phyloP scores from a whole-genome alignment of 2,113 vertebrate species.

The Zosterops borbonicus region DNA sequence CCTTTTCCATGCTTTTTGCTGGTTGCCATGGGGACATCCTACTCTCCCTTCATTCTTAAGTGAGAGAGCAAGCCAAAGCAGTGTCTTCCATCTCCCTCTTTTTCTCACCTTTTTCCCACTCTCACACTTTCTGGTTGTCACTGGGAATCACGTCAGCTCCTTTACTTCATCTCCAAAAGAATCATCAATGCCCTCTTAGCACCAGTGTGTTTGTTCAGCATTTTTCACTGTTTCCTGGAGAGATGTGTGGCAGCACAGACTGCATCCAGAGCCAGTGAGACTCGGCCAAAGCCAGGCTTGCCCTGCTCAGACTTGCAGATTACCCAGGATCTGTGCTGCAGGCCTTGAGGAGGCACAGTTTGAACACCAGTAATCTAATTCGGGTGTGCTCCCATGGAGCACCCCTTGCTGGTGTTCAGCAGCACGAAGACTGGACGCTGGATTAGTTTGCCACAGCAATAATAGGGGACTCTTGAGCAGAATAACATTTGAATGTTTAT shows the following conservation, averaged over 20 bases:
- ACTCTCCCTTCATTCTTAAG: conserved; percentile 42
- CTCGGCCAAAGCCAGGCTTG: not conserved
- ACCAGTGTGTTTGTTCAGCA: not conserved
- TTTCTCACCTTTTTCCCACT: conserved; percentile 47
- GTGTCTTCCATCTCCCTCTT: not conserved
- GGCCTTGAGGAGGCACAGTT: not conserved
- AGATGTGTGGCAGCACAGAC: not conserved
- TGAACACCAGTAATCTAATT: not conserved
- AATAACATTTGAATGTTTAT: not conserved
- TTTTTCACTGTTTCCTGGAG: not conserved
- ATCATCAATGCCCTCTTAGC: conserved; percentile 39
- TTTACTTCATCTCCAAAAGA: conserved; percentile 16
- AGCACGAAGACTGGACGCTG: not conserved
- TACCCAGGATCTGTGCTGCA: not conserved
- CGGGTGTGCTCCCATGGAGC: not conserved
- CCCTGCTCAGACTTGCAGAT: conserved; percentile 18
- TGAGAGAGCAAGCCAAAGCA: conserved; percentile 3
- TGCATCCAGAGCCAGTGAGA: not conserved
- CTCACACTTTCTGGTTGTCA: conserved; percentile 47
- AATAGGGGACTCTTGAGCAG: not conserved
- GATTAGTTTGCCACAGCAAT: not conserved
- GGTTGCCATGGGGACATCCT: conserved; percentile 51
- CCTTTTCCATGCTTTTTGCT: conserved; percentile 51
- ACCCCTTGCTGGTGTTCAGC: not conserved
- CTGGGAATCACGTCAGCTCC: conserved; percentile 17